Evolutionary conservation across 2,797 vertebrate species (phyloP), one percentile per base, ranked within the genome.

Genomic region (Catharus ustulatus): DNA sequence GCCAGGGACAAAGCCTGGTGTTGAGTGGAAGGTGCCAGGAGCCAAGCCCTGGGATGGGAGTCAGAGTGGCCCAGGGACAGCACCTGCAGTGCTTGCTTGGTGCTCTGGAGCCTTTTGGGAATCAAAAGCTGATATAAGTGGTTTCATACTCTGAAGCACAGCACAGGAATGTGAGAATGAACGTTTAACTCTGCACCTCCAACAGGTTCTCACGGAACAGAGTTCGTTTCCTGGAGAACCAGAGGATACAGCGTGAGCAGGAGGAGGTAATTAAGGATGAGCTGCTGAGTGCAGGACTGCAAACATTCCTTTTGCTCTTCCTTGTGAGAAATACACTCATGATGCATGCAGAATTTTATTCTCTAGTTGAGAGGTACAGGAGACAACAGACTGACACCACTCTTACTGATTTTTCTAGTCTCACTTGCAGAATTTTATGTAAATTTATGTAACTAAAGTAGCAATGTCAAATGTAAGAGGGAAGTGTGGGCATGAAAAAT

Each of bases 161-260:
- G 61, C 20, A 11, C n/a, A 34, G 67, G 20, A 73, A 17, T 27
- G n/a, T 80, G 13, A 46, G 61, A 83, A 19, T 27, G 14, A 72
- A 27, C 16, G 5, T 72, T 38, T 66, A 49, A 21, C 75, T 77
- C 43, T 84, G 40, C 62, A 24, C 54, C 72, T 95, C 63, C 51
- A 30, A 72, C 94, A 98, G 98, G 95, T 98, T 98, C 91, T 96
- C 96, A 69, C 96, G 98, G 91, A 98, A 98, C 91, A 97, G 98
- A 76, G 97, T 98, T 72, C 97, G 98, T 8, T 95, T 97, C 78
- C 54, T 97, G 94, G 98, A 98, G 92, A 96, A 98, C 85, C 97
- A 95, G 68, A 94, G 93, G 64, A 97, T 96, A 75, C 86, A 93
- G 15, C 88, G 81, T 5, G 98, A 98, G 79, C 79, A 57, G 11